phyloP scores from a whole-genome alignment of 2,797 vertebrate genomes.

The Fringilla coelebs region DNA sequence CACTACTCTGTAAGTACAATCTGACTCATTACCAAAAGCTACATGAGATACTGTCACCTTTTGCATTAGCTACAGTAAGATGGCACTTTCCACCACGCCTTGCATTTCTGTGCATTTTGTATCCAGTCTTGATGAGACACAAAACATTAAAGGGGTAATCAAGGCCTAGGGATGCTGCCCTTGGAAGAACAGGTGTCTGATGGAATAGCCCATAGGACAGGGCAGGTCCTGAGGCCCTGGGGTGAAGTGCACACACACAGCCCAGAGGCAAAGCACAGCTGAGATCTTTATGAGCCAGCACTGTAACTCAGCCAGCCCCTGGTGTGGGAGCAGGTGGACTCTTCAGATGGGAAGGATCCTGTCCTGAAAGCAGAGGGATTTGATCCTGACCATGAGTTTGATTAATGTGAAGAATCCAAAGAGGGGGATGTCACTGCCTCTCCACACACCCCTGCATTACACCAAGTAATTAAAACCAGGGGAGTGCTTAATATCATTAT shows the following conservation, averaged over 20 bases:
- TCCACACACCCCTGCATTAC: background rate
- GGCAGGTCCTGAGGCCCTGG: background rate
- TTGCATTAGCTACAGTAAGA: background rate
- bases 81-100: background rate
- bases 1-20: background rate
- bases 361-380: background rate
- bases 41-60: background rate
- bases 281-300: background rate
- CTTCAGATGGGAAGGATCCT: background rate
- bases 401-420: background rate
- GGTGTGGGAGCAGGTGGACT: background rate
- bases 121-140: background rate
- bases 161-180: background rate
- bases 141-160: background rate
- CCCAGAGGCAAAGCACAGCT: background rate
- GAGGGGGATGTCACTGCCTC: rapidly evolving
- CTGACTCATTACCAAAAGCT: background rate
- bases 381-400: background rate
- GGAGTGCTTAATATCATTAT: background rate
- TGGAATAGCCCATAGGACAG: background rate
- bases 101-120: background rate
- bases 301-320: background rate
- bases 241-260: rapidly evolving
- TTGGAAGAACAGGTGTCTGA: background rate
- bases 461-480: background rate